Evolutionary conservation across 1,140 invertebrate species (phyloP), one percentile per base, ranked within the genome.

Genomic region (Theocolax elegans): DNA sequence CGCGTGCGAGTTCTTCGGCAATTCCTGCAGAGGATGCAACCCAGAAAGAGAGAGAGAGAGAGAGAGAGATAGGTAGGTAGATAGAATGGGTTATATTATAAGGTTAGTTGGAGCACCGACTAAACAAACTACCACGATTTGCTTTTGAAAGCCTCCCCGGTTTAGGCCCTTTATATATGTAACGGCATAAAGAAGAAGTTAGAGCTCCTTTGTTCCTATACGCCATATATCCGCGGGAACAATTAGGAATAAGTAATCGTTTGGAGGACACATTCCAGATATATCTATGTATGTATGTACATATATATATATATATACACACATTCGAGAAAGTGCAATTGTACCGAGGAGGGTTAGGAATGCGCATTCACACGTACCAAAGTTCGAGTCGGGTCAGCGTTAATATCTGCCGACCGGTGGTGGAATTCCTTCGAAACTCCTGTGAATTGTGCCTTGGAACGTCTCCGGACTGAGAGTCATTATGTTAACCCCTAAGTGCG

Each of bases 161-260:
- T n/a, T n/a, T n/a, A n/a, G n/a, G n/a, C n/a, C n/a, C n/a, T n/a
- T n/a, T n/a, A n/a, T n/a, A n/a, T n/a, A n/a, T 51, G 58, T 71
- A 72, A 73, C 72, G 66, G 44, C 65, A 67, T 63, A 63, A 1
- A 31, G 29, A 59, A 35, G 65, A 38, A 59, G 13, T 35, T 48
- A 29, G 1, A n/a, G 23, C 27, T 12, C 31, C 4, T 35, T 6
- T 35, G 10, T 35, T 8, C 15, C 7, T 74, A 59, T 72, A 67
- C n/a, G n/a, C n/a, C 68, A 74, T 73, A 75, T 62, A 72, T 68
- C 51, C 67, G 72, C 54, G 67, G 71, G 76, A 80, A 81, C 78
- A 81, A 81, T 80, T 80, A 78, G 72, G 75, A 73, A 75, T 78
- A 80, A 81, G 77, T 81, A 80, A 81, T 80, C 74, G 75, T 75